Evolutionary conservation across 2,888 invertebrate genomes (phyloP).

Genomic region (Heliconius hortense): DNA sequence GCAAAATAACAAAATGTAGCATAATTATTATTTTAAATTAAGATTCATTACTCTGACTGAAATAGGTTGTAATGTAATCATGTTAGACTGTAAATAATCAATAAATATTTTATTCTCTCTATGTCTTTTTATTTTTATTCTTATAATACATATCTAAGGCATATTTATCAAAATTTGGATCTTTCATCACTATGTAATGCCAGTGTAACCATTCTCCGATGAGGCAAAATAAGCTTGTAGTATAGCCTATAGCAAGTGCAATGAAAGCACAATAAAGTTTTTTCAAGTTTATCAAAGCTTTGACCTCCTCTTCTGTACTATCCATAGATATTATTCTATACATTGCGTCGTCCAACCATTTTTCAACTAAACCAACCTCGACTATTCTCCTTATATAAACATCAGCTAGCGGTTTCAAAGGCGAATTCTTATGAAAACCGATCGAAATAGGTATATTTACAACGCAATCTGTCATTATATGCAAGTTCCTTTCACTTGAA

Average conservation of each 20-base stretch:
- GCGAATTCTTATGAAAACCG: conserved; percentile 91
- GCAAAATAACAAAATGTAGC: not conserved
- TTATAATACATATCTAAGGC: conserved; percentile 80
- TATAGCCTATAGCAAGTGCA: conserved; percentile 86
- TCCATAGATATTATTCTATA: conserved; percentile 79
- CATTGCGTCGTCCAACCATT: conserved; percentile 90
- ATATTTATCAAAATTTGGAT: conserved; percentile 88
- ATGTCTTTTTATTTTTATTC: conserved; percentile 61
- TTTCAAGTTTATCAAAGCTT: conserved; percentile 85
- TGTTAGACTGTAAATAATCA: conserved; percentile 41
- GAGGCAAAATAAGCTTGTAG: conserved; percentile 80
- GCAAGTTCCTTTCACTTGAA: conserved; percentile 80
- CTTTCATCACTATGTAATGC: conserved; percentile 83
- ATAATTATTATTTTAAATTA: conserved; percentile 1
- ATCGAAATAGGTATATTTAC: conserved; percentile 91
- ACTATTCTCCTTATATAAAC: conserved; percentile 84
- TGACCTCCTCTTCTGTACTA: conserved; percentile 82
- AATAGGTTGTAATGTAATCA: conserved; percentile 49
- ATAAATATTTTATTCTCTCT: conserved; percentile 40
- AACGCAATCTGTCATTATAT: conserved; percentile 91
- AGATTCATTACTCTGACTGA: conserved; percentile 45
- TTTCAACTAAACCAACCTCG: conserved; percentile 88
- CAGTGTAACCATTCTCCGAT: conserved; percentile 86
- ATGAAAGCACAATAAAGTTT: conserved; percentile 87
- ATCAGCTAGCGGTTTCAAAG: conserved; percentile 86